phyloP scores from a whole-genome alignment of 2,797 vertebrate species.

The Diplodus puntazzo region DNA sequence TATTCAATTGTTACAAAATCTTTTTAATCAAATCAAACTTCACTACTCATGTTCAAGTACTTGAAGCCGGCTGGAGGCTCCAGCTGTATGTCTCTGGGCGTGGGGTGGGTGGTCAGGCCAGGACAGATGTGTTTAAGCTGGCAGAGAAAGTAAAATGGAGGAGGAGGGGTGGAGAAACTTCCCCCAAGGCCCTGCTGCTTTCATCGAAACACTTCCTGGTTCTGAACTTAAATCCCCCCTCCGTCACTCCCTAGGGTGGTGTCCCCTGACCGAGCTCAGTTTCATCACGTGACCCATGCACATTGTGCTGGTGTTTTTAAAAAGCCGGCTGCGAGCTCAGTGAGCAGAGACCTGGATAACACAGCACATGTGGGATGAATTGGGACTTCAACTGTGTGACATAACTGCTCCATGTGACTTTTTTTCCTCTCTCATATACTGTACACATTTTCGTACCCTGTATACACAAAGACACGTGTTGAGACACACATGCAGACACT shows the following conservation, averaged over 20 bases:
- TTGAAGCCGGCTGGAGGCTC: constrained; percentile 40
- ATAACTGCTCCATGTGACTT: constrained; percentile 69
- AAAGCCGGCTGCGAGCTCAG: constrained; percentile 25
- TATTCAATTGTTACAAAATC: constrained; percentile 15
- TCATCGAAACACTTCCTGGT: constrained; percentile 78
- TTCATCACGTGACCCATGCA: constrained; percentile 54
- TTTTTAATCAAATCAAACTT: constrained; percentile 1
- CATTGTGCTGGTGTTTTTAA: constrained; percentile 53
- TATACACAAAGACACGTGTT: constrained; percentile 49
- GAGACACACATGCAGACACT: constrained; percentile 39
- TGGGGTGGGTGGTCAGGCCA: constrained; percentile 46
- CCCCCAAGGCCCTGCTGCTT: constrained; percentile 56
- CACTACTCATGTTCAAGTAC: constrained; percentile 7
- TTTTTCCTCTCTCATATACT: constrained; percentile 15
- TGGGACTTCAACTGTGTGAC: constrained; percentile 58
- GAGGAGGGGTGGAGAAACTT: constrained; percentile 52
- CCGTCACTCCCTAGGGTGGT: constrained; percentile 63
- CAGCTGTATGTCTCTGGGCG: constrained; percentile 52
- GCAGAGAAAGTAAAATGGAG: constrained; percentile 66
- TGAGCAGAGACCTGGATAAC: constrained; percentile 43
- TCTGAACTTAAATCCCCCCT: constrained; percentile 66
- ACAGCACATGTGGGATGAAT: constrained; percentile 58
- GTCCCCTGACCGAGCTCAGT: constrained; percentile 57
- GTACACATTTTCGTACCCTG: constrained; percentile 40
- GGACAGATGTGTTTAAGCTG: constrained; percentile 82